These are phyloP conservation scores for Athene cunicularia DNA, from an alignment of 2,113 vertebrate genomes.

Conservation along the genomic window DNA sequence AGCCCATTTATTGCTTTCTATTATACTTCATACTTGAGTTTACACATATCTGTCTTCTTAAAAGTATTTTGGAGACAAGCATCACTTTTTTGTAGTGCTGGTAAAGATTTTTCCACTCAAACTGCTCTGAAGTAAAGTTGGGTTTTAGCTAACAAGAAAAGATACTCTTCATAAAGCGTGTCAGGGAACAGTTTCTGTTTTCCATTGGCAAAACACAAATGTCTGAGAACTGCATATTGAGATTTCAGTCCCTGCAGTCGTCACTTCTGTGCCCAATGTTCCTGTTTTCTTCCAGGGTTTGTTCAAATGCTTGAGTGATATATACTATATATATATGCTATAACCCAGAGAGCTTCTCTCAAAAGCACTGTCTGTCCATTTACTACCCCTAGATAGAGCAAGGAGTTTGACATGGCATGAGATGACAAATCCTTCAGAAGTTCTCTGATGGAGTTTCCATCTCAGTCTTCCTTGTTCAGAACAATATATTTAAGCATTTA, in stretches of 20 bases:
- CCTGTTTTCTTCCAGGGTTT: not conserved
- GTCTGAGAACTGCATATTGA: not conserved
- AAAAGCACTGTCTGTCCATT: not conserved
- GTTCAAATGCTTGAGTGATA: not conserved
- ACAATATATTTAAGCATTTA: not conserved
- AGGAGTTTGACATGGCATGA: not conserved
- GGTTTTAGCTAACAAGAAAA: not conserved
- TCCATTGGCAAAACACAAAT: not conserved
- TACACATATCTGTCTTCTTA: not conserved
- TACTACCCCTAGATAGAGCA: not conserved
- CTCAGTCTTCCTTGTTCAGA: not conserved
- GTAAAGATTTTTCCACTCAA: not conserved
- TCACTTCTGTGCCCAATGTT: not conserved
- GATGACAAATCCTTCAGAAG: not conserved
- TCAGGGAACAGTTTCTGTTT: not conserved
- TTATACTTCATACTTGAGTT: not conserved
- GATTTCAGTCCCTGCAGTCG: not conserved
- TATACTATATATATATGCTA: not conserved
- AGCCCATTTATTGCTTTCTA: not conserved
- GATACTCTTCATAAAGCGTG: not conserved
- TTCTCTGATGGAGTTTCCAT: not conserved
- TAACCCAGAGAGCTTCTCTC: not conserved
- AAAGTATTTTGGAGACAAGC: not conserved
- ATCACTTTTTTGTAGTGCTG: not conserved
- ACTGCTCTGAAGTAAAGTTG: not conserved